phyloP scores from a whole-genome alignment of 2,888 invertebrate genomes.

The Terebella lapidaria region DNA sequence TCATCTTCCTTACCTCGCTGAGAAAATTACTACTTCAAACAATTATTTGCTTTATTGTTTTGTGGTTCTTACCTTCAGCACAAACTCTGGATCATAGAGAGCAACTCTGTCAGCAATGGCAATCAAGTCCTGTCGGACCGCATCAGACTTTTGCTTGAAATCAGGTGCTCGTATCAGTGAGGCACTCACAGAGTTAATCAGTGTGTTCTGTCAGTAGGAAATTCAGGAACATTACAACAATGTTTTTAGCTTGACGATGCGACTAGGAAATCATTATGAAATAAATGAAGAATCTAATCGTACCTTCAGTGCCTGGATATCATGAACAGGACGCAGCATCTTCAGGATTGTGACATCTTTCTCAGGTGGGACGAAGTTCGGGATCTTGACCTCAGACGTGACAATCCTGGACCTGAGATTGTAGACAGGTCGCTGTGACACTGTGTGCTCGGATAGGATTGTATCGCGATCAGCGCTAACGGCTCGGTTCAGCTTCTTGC shows the following conservation, averaged over 20 bases:
- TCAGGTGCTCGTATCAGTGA: slow-evolving; percentile 49
- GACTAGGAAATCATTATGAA: not conserved
- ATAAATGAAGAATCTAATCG: not conserved
- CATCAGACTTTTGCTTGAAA: slow-evolving; percentile 37
- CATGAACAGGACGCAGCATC: not conserved
- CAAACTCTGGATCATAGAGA: slow-evolving; percentile 52
- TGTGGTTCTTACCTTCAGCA: slow-evolving; percentile 46
- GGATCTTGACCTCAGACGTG: not conserved
- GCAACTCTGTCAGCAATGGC: slow-evolving; percentile 35
- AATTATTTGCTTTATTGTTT: not conserved
- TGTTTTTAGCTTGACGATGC: too few relatives aligned
- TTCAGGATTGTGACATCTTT: not conserved
- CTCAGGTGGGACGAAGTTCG: not conserved
- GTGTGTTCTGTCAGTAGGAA: slow-evolving; percentile 28
- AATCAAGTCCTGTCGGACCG: slow-evolving; percentile 33
- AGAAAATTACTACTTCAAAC: not conserved
- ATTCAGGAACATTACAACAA: not conserved
- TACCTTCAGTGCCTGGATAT: not conserved
- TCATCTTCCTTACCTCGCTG: too few relatives aligned
- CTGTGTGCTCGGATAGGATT: not conserved
- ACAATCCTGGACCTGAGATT: not conserved
- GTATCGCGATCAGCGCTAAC: not conserved
- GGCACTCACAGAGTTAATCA: slow-evolving; percentile 35
- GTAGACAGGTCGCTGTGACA: not conserved
- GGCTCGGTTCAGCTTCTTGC: not conserved